Evolutionary conservation across 2,113 vertebrate genomes (phyloP).

Genomic region (Megaptera novaeangliae): DNA sequence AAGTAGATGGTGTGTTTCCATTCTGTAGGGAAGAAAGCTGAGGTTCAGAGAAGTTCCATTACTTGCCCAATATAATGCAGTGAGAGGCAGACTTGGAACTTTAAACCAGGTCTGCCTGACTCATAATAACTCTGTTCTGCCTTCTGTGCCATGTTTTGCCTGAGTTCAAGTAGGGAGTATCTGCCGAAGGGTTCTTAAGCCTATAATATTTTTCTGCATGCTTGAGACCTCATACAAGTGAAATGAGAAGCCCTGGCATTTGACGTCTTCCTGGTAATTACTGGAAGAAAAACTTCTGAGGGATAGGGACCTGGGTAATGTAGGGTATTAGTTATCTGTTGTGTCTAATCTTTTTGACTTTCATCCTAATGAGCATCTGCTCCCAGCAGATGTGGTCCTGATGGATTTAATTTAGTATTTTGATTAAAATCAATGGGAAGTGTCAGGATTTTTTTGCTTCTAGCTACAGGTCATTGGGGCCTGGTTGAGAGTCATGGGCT

Average conservation of each 20-base stretch:
- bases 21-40: background rate
- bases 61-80: background rate
- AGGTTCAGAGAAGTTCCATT: background rate
- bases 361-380: conserved; percentile 65
- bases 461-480: conserved; percentile 25
- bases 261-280: conserved; percentile 58
- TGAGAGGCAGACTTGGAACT: background rate
- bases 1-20: background rate
- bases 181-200: conserved; percentile 54
- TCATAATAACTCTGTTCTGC: background rate
- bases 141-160: conserved; percentile 56
- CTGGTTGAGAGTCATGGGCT: background rate
- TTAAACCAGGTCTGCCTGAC: background rate
- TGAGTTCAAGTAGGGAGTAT: conserved; percentile 39
- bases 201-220: conserved; percentile 42
- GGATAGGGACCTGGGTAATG: conserved; percentile 38
- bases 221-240: conserved; percentile 57
- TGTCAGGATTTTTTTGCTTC: conserved; percentile 47
- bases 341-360: conserved; percentile 64
- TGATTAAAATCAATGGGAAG: conserved; percentile 45
- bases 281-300: conserved; percentile 49
- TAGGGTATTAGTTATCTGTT: conserved; percentile 64
- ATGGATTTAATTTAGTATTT: conserved; percentile 66
- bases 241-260: conserved; percentile 49
- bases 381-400: conserved; percentile 57